These are phyloP conservation scores for Chrysodeixis includens DNA, from an alignment of 2,888 invertebrate genomes.

Conservation along the genomic window DNA sequence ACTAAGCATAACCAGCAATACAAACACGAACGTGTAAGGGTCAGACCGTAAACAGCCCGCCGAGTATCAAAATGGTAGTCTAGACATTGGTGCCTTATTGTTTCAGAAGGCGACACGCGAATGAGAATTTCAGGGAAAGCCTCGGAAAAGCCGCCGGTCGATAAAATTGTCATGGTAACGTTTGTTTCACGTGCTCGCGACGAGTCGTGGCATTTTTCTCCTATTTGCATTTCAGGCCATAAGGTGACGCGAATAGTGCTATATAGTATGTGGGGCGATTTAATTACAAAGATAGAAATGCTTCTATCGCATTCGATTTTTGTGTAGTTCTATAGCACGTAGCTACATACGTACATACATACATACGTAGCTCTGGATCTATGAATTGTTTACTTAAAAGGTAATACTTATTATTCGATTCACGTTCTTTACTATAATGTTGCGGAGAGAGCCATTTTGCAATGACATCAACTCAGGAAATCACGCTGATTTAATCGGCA, in stretches of 20 bases:
- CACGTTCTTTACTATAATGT: constrained; percentile 31
- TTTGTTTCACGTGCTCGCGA: constrained; percentile 83
- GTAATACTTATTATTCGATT: constrained; percentile 54
- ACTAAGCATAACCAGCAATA: constrained; percentile 57
- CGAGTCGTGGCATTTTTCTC: constrained; percentile 78
- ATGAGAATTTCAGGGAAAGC: constrained; percentile 83
- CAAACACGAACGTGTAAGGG: constrained; percentile 55
- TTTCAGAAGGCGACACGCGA: constrained; percentile 86
- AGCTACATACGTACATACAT: no score
- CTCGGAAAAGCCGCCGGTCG: constrained; percentile 88
- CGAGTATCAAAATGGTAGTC: constrained; percentile 54
- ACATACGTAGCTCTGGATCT: not conserved
- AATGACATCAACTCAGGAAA: constrained; percentile 53
- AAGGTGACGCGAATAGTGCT: constrained; percentile 74
- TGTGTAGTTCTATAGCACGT: not conserved
- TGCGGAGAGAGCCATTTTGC: constrained; percentile 38
- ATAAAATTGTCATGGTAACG: constrained; percentile 86
- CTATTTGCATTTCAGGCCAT: constrained; percentile 87
- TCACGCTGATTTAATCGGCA: constrained; percentile 32
- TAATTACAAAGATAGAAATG: constrained; percentile 36
- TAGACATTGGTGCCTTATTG: constrained; percentile 78
- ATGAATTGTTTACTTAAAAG: constrained; percentile 50
- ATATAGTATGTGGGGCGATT: constrained; percentile 66
- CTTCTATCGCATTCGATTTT: constrained; percentile 18
- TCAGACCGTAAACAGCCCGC: constrained; percentile 40